These are phyloP conservation scores for Troides helena DNA, from an alignment of 2,888 invertebrate species.

Conservation along the genomic window DNA sequence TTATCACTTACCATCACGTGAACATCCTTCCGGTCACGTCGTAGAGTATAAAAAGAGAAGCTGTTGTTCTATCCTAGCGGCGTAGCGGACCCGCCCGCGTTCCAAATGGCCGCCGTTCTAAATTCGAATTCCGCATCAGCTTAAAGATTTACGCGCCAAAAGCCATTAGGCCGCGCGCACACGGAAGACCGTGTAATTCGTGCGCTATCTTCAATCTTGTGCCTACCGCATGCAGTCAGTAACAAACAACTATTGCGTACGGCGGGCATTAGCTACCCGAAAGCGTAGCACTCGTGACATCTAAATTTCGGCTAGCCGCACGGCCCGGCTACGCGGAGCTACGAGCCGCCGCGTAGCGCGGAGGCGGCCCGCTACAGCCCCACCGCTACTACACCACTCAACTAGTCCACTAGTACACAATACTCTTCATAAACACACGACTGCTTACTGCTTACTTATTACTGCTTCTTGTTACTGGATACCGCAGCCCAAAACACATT, in stretches of 20 bases:
- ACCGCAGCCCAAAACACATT: no score
- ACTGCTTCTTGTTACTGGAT: no score
- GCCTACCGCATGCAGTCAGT: conserved; percentile 61
- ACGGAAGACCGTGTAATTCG: conserved; percentile 65
- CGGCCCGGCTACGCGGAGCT: conserved; percentile 37
- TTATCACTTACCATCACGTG: no score
- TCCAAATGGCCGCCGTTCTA: conserved; percentile 6
- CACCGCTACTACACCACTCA: no score
- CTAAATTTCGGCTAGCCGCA: conserved; percentile 78
- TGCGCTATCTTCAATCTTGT: conserved; percentile 73
- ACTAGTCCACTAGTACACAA: no score
- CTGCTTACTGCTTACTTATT: no score
- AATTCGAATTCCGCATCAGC: conserved; percentile 31
- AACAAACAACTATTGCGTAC: conserved; percentile 72
- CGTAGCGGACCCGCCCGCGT: not conserved
- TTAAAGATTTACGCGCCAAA: conserved; percentile 44
- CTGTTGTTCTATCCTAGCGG: not conserved
- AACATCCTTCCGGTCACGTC: no score
- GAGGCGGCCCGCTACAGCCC: not conserved
- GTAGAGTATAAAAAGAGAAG: no score
- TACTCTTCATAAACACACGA: no score
- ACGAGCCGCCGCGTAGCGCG: not conserved
- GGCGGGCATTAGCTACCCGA: conserved; percentile 63
- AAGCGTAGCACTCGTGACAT: conserved; percentile 74
- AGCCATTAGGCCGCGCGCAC: conserved; percentile 47